Percentiles rank a stretch among this genome's conserved stretches.
phyloP scores from a whole-genome alignment of 2,113 vertebrate species.

The Nannobrachium achirus region DNA sequence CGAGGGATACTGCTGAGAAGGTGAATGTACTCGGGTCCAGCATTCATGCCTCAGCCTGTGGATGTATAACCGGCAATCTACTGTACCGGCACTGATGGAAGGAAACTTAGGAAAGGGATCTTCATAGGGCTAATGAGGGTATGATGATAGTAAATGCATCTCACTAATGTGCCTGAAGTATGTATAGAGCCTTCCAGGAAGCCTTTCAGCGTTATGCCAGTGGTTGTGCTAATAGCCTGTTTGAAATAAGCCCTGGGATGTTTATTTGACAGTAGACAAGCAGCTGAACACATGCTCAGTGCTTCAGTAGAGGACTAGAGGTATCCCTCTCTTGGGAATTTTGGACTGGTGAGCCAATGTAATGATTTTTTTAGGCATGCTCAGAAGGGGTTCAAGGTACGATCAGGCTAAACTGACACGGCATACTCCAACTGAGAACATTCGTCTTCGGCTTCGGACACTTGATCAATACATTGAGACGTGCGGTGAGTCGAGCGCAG shows the following conservation, averaged over 20 bases:
- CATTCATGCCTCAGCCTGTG: slow-evolving; percentile 19
- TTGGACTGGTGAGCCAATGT: neutral
- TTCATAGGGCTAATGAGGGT: slow-evolving; percentile 13
- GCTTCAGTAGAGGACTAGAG: neutral
- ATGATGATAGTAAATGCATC: neutral
- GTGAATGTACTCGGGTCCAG: slow-evolving; percentile 19
- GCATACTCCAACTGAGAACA: neutral
- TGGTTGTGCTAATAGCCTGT: neutral
- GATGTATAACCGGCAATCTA: slow-evolving; percentile 22
- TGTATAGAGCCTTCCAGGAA: slow-evolving; percentile 1
- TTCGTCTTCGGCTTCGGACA: neutral
- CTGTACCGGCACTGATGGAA: slow-evolving; percentile 31
- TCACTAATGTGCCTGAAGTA: neutral
- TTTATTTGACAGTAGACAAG: neutral
- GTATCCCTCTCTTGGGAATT: neutral
- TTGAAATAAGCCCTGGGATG: neutral
- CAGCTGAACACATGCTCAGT: slow-evolving; percentile 9
- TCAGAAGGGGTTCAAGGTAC: neutral
- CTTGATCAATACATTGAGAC: slow-evolving; percentile 5
- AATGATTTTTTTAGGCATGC: neutral
- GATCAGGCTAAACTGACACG: neutral
- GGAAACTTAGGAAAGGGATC: slow-evolving; percentile 14
- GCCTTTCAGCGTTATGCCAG: neutral
- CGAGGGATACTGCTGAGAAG: slow-evolving; percentile 1
- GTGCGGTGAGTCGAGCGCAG: no score